These are phyloP conservation scores for Pachliopta kotzebuea DNA, from an alignment of 2,888 invertebrate genomes.

Conservation along the genomic window DNA sequence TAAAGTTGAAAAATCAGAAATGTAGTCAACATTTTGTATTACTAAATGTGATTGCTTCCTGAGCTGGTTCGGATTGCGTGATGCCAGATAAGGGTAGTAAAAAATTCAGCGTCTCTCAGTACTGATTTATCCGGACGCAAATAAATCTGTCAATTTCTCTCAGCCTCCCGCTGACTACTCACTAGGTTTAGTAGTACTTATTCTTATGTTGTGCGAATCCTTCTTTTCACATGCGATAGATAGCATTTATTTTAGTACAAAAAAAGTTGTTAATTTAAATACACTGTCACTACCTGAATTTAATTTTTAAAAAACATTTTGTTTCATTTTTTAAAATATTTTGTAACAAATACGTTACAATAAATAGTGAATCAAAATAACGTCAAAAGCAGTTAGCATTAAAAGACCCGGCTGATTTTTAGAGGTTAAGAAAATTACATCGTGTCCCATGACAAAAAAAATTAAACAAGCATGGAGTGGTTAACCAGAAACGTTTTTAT, in stretches of 20 bases:
- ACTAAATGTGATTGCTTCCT: conserved; percentile 43
- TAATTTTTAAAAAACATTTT: too few species aligned
- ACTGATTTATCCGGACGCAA: conserved; percentile 67
- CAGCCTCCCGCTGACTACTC: conserved; percentile 59
- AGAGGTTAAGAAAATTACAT: too few species aligned
- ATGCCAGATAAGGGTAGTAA: conserved; percentile 47
- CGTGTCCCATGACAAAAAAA: too few species aligned
- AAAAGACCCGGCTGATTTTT: too few species aligned
- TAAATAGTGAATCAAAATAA: too few species aligned
- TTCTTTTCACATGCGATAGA: conserved; percentile 22
- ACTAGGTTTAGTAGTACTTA: conserved; percentile 38
- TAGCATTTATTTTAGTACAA: background rate
- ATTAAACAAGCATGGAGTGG: too few species aligned
- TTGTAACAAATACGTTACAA: too few species aligned
- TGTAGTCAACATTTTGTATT: conserved; percentile 20
- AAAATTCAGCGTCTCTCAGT: conserved; percentile 68
- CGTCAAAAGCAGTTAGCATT: too few species aligned
- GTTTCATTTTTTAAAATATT: too few species aligned
- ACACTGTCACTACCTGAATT: too few species aligned
- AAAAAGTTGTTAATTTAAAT: too few species aligned
- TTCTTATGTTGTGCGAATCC: conserved; percentile 34
- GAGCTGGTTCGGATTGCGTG: conserved; percentile 33
- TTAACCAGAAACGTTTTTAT: too few species aligned
- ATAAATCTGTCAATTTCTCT: conserved; percentile 80
- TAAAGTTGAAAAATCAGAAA: background rate